Evolutionary conservation across 2,113 vertebrate genomes (phyloP), one percentile per base, ranked within the genome.

Genomic region (Silurus asotus): DNA sequence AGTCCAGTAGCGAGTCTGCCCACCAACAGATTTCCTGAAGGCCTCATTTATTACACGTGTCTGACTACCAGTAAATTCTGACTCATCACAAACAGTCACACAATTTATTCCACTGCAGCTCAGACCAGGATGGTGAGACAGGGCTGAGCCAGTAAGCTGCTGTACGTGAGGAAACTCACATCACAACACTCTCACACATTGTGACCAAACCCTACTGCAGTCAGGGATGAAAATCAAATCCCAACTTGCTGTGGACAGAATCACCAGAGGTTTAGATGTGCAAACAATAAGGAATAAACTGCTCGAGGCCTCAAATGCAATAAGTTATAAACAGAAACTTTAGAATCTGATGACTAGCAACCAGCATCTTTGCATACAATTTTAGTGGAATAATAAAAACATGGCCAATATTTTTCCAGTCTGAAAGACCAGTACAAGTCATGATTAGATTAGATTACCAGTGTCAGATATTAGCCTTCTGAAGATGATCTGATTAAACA

Each of bases 141-240:
- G 58, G 49, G 20, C 69, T 51, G 83, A 82, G 61, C 49, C 8
- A 48, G 61, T 67, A 56, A 79, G 81, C 81, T 15, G 87, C 75
- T 86, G 87, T 94, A 94, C 92, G 94, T 94, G 93, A 93, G 89
- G 78, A 65, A 51, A 83, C 88, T 89, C 94, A 94, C 93, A 92
- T 92, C 90, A 79, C 72, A 78, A 10, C 20, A n/a, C 45, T 81
- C 59, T 23, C 62, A 17, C 51, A 75, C 49, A 70, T 48, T 8
- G 7, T 15, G n/a, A 28, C 76, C 70, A 48, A 28, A 19, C 61
- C 19, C 19, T 62, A 51, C 87, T 55, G 61, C 90, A 91, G 90
- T 86, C 93, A 94, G 80, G 90, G 93, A 53, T 56, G 69, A 67
- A 87, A 84, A 61, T 81, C 51, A n/a, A 81, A 25, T 25, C 76